phyloP scores from a whole-genome alignment of 2,113 vertebrate species.

The Galbula dea region DNA sequence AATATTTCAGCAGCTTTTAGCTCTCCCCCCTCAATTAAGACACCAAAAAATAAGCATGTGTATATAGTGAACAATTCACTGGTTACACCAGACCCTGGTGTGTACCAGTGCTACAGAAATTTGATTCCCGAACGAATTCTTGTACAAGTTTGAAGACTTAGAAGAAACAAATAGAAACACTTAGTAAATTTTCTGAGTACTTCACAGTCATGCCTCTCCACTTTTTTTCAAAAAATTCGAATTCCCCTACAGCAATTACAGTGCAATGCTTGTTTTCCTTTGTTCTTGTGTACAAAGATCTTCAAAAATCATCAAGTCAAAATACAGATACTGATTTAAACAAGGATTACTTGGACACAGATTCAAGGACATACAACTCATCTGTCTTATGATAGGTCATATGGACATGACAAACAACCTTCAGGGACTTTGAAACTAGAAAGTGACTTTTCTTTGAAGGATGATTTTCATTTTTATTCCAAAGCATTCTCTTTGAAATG shows the following conservation, averaged over 20 bases:
- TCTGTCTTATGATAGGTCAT: not conserved
- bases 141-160: not conserved
- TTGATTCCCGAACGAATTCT: not conserved
- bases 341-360: not conserved
- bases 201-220: not conserved
- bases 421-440: not conserved
- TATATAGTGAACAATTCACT: not conserved
- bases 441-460: not conserved
- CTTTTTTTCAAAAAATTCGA: not conserved
- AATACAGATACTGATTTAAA: not conserved
- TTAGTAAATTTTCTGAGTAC: not conserved
- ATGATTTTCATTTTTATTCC: not conserved
- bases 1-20: conserved; percentile 26
- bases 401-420: not conserved
- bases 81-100: not conserved
- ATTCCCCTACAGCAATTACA: not conserved
- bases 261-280: not conserved
- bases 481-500: not conserved
- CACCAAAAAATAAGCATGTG: not conserved
- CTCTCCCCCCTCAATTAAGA: not conserved
- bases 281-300: not conserved
- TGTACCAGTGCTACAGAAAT: not conserved
- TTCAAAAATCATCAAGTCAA: conserved; percentile 1
- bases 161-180: not conserved
- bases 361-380: not conserved